Evolutionary conservation across 2,888 invertebrate species (phyloP).

Genomic region (Colletes collaris): DNA sequence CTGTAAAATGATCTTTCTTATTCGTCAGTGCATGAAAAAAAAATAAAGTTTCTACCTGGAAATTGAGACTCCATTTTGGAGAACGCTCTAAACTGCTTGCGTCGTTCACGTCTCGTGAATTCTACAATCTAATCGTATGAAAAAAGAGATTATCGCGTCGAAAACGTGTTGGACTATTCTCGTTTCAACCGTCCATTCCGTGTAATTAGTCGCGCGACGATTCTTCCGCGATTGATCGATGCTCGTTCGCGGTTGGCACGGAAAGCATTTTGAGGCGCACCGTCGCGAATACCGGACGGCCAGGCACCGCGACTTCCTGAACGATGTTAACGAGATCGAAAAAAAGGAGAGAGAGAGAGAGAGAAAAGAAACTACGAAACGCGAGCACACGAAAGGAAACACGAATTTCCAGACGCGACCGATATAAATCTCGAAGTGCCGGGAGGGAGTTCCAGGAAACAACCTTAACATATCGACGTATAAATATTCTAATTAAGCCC

Average conservation of each 20-base stretch:
- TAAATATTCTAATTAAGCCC: slow-evolving; percentile 49
- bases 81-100: too few species aligned
- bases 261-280: slow-evolving; percentile 14
- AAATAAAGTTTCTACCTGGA: too few species aligned
- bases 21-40: too few species aligned
- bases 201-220: slow-evolving; percentile 23
- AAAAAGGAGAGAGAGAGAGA: background rate
- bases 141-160: too few species aligned
- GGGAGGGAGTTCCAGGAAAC: slow-evolving; percentile 41
- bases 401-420: slow-evolving; percentile 4
- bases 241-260: background rate
- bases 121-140: too few species aligned
- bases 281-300: background rate
- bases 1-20: too few species aligned
- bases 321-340: background rate
- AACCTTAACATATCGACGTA: slow-evolving; percentile 14
- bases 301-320: slow-evolving; percentile 23
- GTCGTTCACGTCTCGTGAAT: too few species aligned
- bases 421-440: slow-evolving; percentile 9
- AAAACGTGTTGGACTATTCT: slow-evolving; percentile 10
- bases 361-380: background rate
- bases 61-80: too few species aligned
- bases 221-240: slow-evolving; percentile 13
- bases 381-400: background rate
- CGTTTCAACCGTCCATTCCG: slow-evolving; percentile 15